Evolutionary conservation across 1,140 invertebrate species (phyloP).

Genomic region (Drosophila truncata): DNA sequence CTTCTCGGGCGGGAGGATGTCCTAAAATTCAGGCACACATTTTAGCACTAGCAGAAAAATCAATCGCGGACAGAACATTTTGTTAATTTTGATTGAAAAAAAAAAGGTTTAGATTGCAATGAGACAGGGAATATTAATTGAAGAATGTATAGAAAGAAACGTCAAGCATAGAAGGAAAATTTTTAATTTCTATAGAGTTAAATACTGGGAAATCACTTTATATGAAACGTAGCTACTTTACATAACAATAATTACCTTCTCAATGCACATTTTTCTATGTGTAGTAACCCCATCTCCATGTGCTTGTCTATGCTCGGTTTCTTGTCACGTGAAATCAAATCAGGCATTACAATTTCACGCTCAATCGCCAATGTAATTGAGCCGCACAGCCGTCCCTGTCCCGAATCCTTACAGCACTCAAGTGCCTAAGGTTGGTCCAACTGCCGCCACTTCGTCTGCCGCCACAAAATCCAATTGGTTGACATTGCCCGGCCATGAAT

Average conservation of each 20-base stretch:
- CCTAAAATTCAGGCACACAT: slow-evolving; percentile 5
- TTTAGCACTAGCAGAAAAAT: no score
- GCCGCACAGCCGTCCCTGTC: slow-evolving; percentile 73
- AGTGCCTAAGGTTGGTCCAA: slow-evolving; percentile 29
- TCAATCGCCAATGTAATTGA: slow-evolving; percentile 79
- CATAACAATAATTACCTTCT: background rate
- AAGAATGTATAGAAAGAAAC: background rate
- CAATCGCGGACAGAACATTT: no score
- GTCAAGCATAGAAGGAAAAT: no score
- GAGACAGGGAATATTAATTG: background rate
- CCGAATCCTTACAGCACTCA: slow-evolving; percentile 27
- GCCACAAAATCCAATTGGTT: slow-evolving; percentile 73
- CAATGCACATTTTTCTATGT: slow-evolving; percentile 13
- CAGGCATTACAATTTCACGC: slow-evolving; percentile 81
- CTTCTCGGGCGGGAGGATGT: slow-evolving; percentile 33
- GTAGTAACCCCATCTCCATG: slow-evolving; percentile 13
- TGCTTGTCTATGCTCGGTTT: slow-evolving; percentile 38
- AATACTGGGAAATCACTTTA: background rate
- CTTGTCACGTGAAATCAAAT: slow-evolving; percentile 82
- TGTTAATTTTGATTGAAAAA: no score
- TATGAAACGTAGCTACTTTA: background rate
- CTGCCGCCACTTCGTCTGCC: slow-evolving; percentile 66
- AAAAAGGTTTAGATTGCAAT: no score
- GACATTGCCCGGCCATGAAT: slow-evolving; percentile 30
- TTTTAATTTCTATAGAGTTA: background rate